Evolutionary conservation across 2,113 vertebrate genomes (phyloP).

Genomic region (Nanger granti): DNA sequence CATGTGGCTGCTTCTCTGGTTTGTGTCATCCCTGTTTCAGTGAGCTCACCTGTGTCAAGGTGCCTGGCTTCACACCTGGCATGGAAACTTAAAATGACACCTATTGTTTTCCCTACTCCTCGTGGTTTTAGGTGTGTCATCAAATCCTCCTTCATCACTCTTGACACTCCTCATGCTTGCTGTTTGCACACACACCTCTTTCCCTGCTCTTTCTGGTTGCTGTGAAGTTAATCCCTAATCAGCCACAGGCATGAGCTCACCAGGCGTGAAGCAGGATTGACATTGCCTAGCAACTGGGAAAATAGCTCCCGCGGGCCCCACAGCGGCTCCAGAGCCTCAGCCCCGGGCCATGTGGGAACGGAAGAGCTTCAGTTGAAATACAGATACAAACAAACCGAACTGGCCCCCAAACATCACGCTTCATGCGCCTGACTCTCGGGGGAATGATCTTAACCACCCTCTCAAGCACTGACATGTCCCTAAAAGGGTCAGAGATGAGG

Average conservation of each 20-base stretch:
- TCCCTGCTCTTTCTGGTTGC: slow-evolving; percentile 18
- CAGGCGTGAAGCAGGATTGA: slow-evolving; percentile 66
- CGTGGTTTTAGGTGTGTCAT: background rate
- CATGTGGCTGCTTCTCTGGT: background rate
- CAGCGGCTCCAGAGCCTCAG: slow-evolving; percentile 43
- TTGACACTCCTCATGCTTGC: background rate
- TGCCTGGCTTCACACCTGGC: background rate
- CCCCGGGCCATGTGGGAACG: slow-evolving; percentile 18
- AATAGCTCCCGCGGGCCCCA: slow-evolving; percentile 55
- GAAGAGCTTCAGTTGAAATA: slow-evolving; percentile 44
- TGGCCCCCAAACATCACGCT: background rate
- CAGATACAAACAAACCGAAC: slow-evolving; percentile 53
- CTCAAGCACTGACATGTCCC: background rate
- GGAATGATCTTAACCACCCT: background rate
- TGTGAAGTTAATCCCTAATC: slow-evolving; percentile 74
- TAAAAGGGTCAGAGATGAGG: background rate
- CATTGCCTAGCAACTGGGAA: slow-evolving; percentile 76
- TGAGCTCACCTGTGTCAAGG: background rate
- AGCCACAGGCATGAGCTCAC: slow-evolving; percentile 74
- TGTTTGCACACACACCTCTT: slow-evolving; percentile 61
- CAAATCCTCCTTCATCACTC: background rate
- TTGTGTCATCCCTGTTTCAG: background rate
- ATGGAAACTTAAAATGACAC: background rate
- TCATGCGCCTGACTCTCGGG: background rate
- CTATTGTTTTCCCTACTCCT: background rate